Evolutionary conservation across 1,140 invertebrate species (phyloP), one percentile per base, ranked within the genome.

Genomic region (Hirudo medicinalis): DNA sequence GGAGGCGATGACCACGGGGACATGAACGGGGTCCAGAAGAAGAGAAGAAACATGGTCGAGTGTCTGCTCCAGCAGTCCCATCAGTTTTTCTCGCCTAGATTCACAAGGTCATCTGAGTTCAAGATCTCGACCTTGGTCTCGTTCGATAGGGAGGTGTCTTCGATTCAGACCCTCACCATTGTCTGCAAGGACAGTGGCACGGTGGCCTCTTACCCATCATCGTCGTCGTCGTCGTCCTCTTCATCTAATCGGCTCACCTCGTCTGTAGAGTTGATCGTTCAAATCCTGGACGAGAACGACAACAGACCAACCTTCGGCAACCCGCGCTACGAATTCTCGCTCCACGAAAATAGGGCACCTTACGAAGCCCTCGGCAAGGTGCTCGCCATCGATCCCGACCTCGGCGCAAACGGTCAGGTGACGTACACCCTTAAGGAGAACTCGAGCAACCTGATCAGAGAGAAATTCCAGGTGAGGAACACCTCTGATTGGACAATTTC

Each of bases 371-470:
- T 97, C 0, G 87, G 88, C 0, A 89, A 88, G 76, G 88, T 94
- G 0, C 85, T 86, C 22, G 94, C 93, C 0, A 87, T 86, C 67
- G 95, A 99, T 80, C 86, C 83, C 20, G 95, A 99, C 81, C 88
- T 88, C 6, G 92, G 91, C 2, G 92, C 96, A 77, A 98, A 98
- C 82, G 90, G 92, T 20, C 92, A 92, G 80, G 89, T 98, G 75
- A 92, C 91, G 0, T 97, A 94, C 83, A 91, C 90, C n/a, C 43
- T 74, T 2, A 54, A 87, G 0, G 53, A 53, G 20, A 54, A 53
- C 29, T 70, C 66, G 2, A 25, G 22, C 19, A 63, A 32, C 57
- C 20, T 63, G 6, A 49, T 49, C 43, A 49, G 43, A 49, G 43
- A 49, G 43, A 49, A 49, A 13, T 49, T 49, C 15, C 43, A 49